Evolutionary conservation across 2,888 invertebrate species (phyloP), one percentile per base, ranked within the genome.

Genomic region (Fragum fragum): DNA sequence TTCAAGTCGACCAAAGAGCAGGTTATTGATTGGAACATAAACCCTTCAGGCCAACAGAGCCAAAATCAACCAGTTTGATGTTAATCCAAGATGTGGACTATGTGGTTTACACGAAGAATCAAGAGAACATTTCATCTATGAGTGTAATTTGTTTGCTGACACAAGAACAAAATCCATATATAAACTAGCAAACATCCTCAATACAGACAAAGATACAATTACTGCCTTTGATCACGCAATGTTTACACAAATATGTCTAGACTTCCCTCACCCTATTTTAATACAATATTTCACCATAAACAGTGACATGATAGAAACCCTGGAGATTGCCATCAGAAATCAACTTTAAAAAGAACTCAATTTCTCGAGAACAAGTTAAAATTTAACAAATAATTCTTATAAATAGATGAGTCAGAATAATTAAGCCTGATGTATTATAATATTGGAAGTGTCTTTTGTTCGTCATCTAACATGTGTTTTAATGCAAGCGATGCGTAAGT

Each of bases 41-140:
- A 53, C 1, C 53, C 53, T 53, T n/a, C 59, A 59, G 59, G 21
- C 59, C 21, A 59, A 59, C 28, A 21, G 59, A 6, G 23, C 59
- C 26, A 28, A 28, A 6, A 26, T 59, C 26, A 59, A 59, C 7
- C 59, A 59, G 28, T 28, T 28, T 28, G 59, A 23, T 21, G 26
- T 59, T 16, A 28, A 59, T 16, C 59, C 59, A 26, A 59, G 26
- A 11, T 59, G 59, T 28, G 28, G 1, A 26, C 7, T 59, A 21
- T 53, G 53, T 53, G 7, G 9, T 9, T 14, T 59, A 28, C 16
- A 59, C 11, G 59, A 5, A 23, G 59, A 28, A 59, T 26, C 28
- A 7, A 59, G 23, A 59, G 59, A 59, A 59, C 59, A 59, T 26
- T 59, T 59, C 53, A 36, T 59, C 21, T 59, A 23, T 26, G 59